Evolutionary conservation across 2,797 vertebrate genomes (phyloP), one percentile per base, ranked within the genome.

Genomic region (Xiphorhynchus erythropygius): DNA sequence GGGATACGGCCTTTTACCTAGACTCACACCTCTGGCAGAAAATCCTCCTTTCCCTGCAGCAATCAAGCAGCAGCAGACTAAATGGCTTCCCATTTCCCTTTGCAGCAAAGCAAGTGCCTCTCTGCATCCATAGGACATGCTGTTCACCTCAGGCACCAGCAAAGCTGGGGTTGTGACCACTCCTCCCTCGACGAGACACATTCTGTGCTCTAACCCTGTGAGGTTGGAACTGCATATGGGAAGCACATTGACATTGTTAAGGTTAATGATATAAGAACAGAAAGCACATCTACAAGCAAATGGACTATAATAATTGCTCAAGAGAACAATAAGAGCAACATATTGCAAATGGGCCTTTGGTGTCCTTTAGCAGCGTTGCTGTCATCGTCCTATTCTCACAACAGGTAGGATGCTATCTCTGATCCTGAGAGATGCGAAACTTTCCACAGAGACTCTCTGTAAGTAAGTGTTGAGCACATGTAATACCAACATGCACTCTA

Each of bases 171-270:
- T 28, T 25, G 19, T 10, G 50, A 74, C 53, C 9, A 15, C 21
- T 93, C 62, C 55, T 52, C 42, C 65, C 23, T 0, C 6, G 17
- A 2, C 6, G 37, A 3, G 0, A 28, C 0, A 1, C 11, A 28
- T 30, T 44, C 76, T 10, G 5, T 0, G 2, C 65, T 42, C 52
- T 62, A 69, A 47, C 17, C 44, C 53, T 23, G 30, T 18, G 12
- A 8, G 62, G 76, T 7, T 10, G 77, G 50, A 84, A 85, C 28
- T 1, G 0, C 49, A 35, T 42, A 46, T 3, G 49, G 32, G 60
- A 62, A 95, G 64, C 53, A 87, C 1, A 19, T 42, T 53, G 75
- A 23, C 59, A 50, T 83, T 73, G 52, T 60, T 82, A 67, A 30
- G 11, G 56, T 78, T 88, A 89, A 92, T 63, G 65, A 83, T 52